Evolutionary conservation across 2,888 invertebrate genomes (phyloP), one percentile per base, ranked within the genome.

Genomic region (Cerceris ruficornis): DNA sequence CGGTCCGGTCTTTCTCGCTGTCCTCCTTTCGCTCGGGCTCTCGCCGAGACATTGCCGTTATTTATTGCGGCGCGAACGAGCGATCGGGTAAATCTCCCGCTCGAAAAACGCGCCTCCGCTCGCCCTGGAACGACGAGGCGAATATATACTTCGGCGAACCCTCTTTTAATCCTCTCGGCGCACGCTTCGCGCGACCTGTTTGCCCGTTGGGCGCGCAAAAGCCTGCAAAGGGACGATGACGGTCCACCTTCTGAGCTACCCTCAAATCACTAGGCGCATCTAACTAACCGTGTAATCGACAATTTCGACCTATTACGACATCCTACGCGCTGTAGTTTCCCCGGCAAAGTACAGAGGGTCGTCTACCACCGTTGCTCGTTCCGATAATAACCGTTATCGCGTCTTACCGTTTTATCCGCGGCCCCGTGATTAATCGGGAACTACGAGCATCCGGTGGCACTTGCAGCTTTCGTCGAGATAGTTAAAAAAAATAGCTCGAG

Each of bases 241-340:
- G 86, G 86, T 84, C 80, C 83, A 59, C 57, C 81, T 83, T 74
- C 75, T 69, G 69, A 68, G 73, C 85, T 87, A 86, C 88, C 89
- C 89, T 90, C 87, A 89, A 91, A 91, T 91, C 91, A 91, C 84
- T 82, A 83, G 74, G 90, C 90, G 91, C 84, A 84, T 89, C 91
- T 88, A 92, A 92, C 92, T 90, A 92, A 90, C 91, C 91, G 89
- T 92, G 91, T 91, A 92, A 92, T 92, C 89, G 91, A 81, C 89
- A 85, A 91, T 90, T 91, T 86, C 84, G 80, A 79, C 86, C 88
- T 85, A 91, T 90, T 89, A 90, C 85, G 82, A 84, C 77, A 73
- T 83, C 72, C 83, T 72, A 68, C 70, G 79, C 66, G 68, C 57
- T 54, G 59, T 69, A 57, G 49, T 67, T 66, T 60, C 57, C 61